Conservation (phyloP, 2,888 invertebrate genomes). For the Pseudanteris insignis region DNA sequence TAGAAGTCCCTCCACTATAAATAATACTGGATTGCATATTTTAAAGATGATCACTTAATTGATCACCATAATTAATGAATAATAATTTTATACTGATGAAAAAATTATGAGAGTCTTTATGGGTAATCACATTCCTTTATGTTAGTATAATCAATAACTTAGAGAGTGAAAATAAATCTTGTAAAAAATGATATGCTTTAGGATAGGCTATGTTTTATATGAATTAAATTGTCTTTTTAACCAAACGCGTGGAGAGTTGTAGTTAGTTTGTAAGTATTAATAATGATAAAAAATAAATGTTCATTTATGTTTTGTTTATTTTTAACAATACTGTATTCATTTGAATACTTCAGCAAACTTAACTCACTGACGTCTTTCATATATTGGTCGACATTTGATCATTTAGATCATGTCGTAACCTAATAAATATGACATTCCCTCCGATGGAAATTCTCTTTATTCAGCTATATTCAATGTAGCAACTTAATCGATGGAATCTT, state of each 20-base stretch:
- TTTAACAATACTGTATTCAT: slow-evolving; percentile 35
- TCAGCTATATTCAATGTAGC: slow-evolving; percentile 19
- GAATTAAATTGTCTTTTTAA: slow-evolving; percentile 13
- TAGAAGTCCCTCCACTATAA: no score
- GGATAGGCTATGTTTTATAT: slow-evolving; percentile 1
- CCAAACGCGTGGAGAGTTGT: neutral
- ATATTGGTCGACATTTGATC: slow-evolving; percentile 27
- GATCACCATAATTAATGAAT: no score
- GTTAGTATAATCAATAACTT: no score
- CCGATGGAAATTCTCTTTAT: slow-evolving; percentile 15
- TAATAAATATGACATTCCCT: slow-evolving; percentile 22
- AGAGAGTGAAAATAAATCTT: no score
- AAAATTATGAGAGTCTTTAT: no score
- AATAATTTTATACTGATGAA: neutral
- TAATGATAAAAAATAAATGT: slow-evolving; percentile 7
- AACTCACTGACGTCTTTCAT: slow-evolving; percentile 44
- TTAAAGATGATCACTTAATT: no score
- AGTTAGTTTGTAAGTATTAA: slow-evolving; percentile 16
- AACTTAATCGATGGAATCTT: slow-evolving; percentile 6
- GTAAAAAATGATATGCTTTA: neutral
- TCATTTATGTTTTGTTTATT: slow-evolving; percentile 21
- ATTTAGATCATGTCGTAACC: slow-evolving; percentile 20
- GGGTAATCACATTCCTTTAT: no score
- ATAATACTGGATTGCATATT: no score
- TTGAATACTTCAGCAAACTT: slow-evolving; percentile 43